Evolutionary conservation across 1,140 invertebrate genomes (phyloP), one percentile per base, ranked within the genome.

Genomic region (Mesaphorura yosii): DNA sequence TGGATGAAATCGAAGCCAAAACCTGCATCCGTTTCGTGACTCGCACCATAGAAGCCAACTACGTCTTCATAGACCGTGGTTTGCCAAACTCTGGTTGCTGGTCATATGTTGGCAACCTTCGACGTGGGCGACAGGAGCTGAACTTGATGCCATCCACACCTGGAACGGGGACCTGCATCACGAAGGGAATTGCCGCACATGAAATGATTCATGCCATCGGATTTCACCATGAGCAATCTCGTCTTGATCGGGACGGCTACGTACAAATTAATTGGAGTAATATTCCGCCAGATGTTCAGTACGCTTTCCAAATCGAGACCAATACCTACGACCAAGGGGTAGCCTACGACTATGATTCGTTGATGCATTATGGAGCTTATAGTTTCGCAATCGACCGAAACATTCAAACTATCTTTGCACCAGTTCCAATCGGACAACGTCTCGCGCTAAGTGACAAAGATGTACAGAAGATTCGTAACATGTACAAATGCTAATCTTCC

Each of bases 201-300:
- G 80, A 82, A 66, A 65, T 82, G 5, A 70, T 80, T 62, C 80
- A 82, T 59, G 76, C 78, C 0, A 57, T 80, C 0, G 81, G 80
- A 22, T 81, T 81, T 64, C 75, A 72, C 59, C 76, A 85, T 62
- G 79, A 83, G 59, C 82, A 84, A 64, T 78, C 77, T 58, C 69
- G 78, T 15, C 67, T 70, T 10, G 77, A 84, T 66, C 69, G 82
- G 34, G 81, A 84, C 59, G 65, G 76, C 0, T 83, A 73, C 63
- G 72, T 85, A 12, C 67, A 60, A 2, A 77, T 85, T 34, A 66
- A 76, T 45, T 79, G 75, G 71, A 64, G 76, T 3, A 83, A 83
- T 60, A 84, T 87, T 25, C 67, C 74, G 19, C n/a, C 31, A 34
- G 31, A 34, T n/a, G 10, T 10, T 10, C 10, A 34, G 31, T 34